phyloP scores from a whole-genome alignment of 92 coral and sea anemone genomes.

The Anthopleura xanthogrammica region DNA sequence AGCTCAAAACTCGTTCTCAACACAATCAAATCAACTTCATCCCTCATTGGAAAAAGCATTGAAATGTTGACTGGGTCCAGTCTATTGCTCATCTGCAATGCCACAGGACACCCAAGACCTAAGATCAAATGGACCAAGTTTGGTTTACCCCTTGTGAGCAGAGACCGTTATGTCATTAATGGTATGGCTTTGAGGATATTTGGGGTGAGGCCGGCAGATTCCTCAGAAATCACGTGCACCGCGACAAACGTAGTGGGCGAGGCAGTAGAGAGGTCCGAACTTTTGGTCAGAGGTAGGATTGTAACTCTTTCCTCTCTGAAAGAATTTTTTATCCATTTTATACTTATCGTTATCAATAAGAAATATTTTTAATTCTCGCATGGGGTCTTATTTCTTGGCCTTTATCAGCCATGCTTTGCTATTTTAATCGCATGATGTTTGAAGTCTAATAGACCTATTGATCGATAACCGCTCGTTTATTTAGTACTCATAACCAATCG shows the following conservation, averaged over 20 bases:
- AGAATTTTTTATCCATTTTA: too few species aligned
- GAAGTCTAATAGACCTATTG: not conserved
- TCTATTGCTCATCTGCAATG: conserved; percentile 57
- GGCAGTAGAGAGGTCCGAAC: conserved; percentile 59
- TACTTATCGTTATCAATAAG: too few species aligned
- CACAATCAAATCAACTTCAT: conserved; percentile 34
- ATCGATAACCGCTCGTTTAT: conserved; percentile 13
- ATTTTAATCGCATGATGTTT: not conserved
- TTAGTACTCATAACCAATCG: not conserved
- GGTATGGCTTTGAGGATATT: conserved; percentile 44
- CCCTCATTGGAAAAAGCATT: conserved; percentile 60
- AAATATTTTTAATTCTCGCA: too few species aligned
- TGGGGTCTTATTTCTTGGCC: not conserved
- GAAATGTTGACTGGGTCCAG: conserved; percentile 56
- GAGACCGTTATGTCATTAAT: conserved; percentile 23
- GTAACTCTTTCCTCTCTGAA: not conserved
- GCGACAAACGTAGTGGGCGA: conserved; percentile 60
- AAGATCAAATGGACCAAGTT: conserved; percentile 63
- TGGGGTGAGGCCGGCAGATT: conserved; percentile 45
- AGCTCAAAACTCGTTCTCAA: conserved; percentile 40
- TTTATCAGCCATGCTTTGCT: not conserved
- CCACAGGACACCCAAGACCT: conserved; percentile 69
- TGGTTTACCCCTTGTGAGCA: conserved; percentile 23
- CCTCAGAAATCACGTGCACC: conserved; percentile 63
- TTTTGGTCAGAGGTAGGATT: conserved; percentile 56